Percentiles rank a stretch among this genome's conserved stretches.
phyloP scores from a whole-genome alignment of 92 coral and sea anemone genomes.

The Metridium senile region DNA sequence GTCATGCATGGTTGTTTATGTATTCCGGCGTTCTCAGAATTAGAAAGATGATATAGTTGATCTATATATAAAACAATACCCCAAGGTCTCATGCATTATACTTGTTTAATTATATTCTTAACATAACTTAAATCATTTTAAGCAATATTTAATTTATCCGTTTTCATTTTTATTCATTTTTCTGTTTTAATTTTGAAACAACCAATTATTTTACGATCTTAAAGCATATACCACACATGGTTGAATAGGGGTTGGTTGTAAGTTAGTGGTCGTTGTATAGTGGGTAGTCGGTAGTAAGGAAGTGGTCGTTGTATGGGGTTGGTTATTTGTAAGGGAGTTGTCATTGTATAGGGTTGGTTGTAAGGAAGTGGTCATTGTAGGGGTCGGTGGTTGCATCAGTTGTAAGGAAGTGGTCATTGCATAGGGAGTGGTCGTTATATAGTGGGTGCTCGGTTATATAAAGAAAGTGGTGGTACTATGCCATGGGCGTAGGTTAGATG shows the following conservation, averaged over 20 bases:
- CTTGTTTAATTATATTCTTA: too few species aligned
- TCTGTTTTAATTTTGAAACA: too few species aligned
- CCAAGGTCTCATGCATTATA: too few species aligned
- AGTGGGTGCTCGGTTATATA: not conserved
- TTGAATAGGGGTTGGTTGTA: not conserved
- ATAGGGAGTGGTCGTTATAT: not conserved
- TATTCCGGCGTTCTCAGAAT: too few species aligned
- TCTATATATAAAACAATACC: too few species aligned
- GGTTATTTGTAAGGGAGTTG: not conserved
- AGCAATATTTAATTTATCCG: too few species aligned
- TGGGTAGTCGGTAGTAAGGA: not conserved
- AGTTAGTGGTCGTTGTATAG: not conserved
- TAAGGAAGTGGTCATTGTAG: not conserved
- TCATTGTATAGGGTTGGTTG: not conserved
- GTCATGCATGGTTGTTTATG: too few species aligned
- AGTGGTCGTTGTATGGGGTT: not conserved
- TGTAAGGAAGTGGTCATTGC: not conserved
- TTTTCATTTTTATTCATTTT: too few species aligned
- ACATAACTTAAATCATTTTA: too few species aligned
- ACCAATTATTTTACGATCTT: not conserved
- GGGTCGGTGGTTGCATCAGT: not conserved
- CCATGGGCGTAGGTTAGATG: not conserved
- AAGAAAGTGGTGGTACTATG: not conserved
- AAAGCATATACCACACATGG: not conserved
- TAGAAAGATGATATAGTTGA: too few species aligned